Evolutionary conservation across 2,113 vertebrate species (phyloP).

Genomic region (Corythornis madagascariensis): DNA sequence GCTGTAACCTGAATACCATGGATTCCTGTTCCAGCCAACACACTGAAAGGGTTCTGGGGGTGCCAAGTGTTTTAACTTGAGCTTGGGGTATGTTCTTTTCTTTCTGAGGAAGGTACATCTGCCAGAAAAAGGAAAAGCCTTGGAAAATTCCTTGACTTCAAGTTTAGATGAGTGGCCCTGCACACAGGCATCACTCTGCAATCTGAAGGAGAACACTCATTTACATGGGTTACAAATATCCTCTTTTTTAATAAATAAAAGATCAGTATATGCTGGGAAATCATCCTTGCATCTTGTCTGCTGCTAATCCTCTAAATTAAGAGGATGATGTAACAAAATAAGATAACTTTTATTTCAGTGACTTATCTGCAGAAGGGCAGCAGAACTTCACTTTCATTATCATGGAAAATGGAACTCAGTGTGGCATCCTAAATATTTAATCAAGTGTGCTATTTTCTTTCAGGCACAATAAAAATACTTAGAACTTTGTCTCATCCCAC

Average conservation of each 20-base stretch:
- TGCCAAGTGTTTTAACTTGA: neutral
- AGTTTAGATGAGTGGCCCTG: neutral
- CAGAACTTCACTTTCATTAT: neutral
- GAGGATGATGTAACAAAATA: neutral
- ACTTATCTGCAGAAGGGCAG: neutral
- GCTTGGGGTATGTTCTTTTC: neutral
- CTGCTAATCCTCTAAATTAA: neutral
- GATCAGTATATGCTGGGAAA: neutral
- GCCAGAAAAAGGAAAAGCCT: neutral
- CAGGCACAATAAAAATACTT: neutral
- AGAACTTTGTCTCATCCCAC: neutral
- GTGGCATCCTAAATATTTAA: neutral
- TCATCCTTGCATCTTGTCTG: neutral
- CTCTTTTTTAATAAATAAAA: neutral
- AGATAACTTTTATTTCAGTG: neutral
- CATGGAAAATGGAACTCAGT: neutral
- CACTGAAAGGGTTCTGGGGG: neutral
- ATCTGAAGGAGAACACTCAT: neutral
- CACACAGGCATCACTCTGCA: neutral
- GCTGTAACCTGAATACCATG: neutral
- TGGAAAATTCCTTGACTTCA: neutral
- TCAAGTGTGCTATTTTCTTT: neutral
- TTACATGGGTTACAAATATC: neutral
- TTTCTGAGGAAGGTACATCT: neutral
- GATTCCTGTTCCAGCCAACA: neutral